A percentile compares a stretch with the other conserved stretches of the same genome.
These are phyloP conservation scores for Grammomys surdaster DNA, from an alignment of 2,113 vertebrate species.

Conservation along the genomic window DNA sequence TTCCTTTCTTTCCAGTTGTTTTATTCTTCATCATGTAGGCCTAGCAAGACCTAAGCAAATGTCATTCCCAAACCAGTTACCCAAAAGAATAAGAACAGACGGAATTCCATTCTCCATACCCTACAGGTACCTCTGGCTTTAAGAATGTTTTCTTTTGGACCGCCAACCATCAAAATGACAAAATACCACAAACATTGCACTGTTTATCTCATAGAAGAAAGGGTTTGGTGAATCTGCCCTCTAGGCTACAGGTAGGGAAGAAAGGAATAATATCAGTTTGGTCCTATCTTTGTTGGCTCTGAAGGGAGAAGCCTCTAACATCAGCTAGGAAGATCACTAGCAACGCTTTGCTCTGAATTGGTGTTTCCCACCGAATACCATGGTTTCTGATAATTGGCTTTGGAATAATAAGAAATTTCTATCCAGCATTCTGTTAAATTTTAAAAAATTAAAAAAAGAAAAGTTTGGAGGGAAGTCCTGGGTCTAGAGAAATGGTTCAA, in stretches of 20 bases:
- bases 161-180: background rate
- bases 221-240: rapidly evolving
- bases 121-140: background rate
- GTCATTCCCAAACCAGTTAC: background rate
- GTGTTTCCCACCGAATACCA: background rate
- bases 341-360: background rate
- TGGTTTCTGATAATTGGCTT: background rate
- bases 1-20: background rate
- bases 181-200: background rate
- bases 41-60: background rate
- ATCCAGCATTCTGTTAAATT: background rate
- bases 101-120: background rate
- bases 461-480: background rate
- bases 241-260: background rate
- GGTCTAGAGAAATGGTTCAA: background rate
- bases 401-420: background rate
- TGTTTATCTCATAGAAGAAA: background rate
- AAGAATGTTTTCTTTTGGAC: background rate
- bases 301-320: background rate
- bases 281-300: background rate
- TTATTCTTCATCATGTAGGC: background rate
- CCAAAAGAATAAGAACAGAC: background rate
- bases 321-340: background rate
- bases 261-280: rapidly evolving
- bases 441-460: background rate